These are phyloP conservation scores for Diadophis punctatus DNA, from an alignment of 2,113 vertebrate genomes.

Conservation along the genomic window DNA sequence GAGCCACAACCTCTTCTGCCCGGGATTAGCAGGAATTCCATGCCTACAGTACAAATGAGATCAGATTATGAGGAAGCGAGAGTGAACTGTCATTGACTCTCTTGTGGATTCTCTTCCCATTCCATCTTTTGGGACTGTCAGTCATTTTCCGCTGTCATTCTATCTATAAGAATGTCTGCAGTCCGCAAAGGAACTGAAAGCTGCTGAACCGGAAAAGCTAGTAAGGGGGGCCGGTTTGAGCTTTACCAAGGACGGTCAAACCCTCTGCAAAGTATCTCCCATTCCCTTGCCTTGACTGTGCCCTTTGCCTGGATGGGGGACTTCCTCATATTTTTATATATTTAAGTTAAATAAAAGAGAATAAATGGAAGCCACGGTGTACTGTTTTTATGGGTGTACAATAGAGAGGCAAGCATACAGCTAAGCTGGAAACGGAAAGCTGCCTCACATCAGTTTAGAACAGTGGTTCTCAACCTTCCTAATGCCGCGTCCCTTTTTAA, in stretches of 20 bases:
- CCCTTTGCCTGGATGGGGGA: constrained; percentile 83
- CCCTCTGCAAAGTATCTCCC: constrained; percentile 42
- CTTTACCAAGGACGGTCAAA: background rate
- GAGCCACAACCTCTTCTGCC: background rate
- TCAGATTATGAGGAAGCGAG: background rate
- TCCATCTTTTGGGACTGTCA: background rate
- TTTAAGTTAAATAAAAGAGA: constrained; percentile 33
- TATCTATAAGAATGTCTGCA: background rate
- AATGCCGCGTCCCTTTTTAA: too few relatives aligned
- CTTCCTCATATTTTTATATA: constrained; percentile 70
- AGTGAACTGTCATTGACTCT: background rate
- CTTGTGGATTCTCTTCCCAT: background rate
- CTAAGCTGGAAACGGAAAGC: constrained; percentile 43
- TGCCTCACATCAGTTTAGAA: background rate
- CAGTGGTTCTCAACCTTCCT: too few relatives aligned
- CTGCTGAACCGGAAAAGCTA: constrained; percentile 51
- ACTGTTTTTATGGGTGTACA: constrained; percentile 73
- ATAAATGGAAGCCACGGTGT: constrained; percentile 76
- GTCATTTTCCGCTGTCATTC: background rate
- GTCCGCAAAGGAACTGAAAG: background rate
- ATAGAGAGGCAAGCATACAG: constrained; percentile 73
- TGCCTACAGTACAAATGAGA: constrained; percentile 10
- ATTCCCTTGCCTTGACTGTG: constrained; percentile 75
- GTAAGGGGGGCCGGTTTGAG: constrained; percentile 52
- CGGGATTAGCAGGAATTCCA: constrained; percentile 19